Evolutionary conservation across 1,140 invertebrate genomes (phyloP).

Genomic region (Tetramorium alpestre): DNA sequence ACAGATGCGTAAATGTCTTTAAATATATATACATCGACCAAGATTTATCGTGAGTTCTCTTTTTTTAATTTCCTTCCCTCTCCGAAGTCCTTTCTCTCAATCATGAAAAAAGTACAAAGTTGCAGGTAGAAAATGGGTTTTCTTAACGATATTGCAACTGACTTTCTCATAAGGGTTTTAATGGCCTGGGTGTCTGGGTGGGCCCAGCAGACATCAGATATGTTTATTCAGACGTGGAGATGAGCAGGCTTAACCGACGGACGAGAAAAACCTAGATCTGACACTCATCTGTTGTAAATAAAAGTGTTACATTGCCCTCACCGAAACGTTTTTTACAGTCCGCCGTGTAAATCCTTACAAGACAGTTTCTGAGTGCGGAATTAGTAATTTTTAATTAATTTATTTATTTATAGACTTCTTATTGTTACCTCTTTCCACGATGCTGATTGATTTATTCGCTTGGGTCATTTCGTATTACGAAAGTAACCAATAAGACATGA

Average conservation of each 20-base stretch:
- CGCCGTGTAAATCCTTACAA: constrained; percentile 34
- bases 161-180: constrained; percentile 84
- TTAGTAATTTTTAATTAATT: constrained; percentile 18
- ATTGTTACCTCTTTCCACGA: too few relatives aligned
- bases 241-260: constrained; percentile 76
- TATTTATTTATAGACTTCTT: not conserved
- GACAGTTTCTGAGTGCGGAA: not conserved
- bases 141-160: constrained; percentile 36
- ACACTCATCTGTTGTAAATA: constrained; percentile 81
- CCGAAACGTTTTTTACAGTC: constrained; percentile 56
- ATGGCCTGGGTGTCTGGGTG: constrained; percentile 81
- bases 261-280: constrained; percentile 76
- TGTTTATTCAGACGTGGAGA: constrained; percentile 85
- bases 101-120: not conserved
- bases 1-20: constrained; percentile 35
- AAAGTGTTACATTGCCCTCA: constrained; percentile 81
- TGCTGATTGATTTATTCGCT: too few relatives aligned
- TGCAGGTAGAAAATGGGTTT: constrained; percentile 45
- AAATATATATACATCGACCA: constrained; percentile 41
- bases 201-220: constrained; percentile 81
- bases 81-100: not conserved
- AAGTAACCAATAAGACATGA: too few relatives aligned
- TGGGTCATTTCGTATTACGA: too few relatives aligned
- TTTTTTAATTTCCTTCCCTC: not conserved
- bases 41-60: not conserved